Conservation (phyloP, 2,888 invertebrate species). For the Bunonema sp. region DNA sequence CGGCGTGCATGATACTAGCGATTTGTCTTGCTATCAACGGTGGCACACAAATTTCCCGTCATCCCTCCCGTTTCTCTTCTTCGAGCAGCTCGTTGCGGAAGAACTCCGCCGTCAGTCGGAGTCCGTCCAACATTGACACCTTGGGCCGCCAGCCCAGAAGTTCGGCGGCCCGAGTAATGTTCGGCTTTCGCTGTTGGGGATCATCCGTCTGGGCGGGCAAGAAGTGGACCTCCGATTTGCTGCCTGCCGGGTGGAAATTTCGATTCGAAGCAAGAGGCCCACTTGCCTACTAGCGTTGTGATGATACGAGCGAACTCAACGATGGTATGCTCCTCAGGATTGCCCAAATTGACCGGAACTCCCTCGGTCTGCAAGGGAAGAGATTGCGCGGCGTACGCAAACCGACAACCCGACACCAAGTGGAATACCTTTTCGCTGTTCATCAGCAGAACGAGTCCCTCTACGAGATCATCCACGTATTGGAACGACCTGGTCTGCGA, state of each 20-base stretch:
- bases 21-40: too few species aligned
- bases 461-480: conserved; percentile 87
- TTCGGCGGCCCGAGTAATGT: conserved; percentile 72
- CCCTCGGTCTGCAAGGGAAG: conserved; percentile 61
- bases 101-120: conserved; percentile 78
- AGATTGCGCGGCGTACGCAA: not conserved
- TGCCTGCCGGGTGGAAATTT: conserved; percentile 58
- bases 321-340: conserved; percentile 92
- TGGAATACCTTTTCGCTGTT: too few species aligned
- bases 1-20: too few species aligned
- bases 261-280: conserved; percentile 45
- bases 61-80: too few species aligned
- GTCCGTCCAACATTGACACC: conserved; percentile 56
- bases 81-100: conserved; percentile 83
- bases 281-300: conserved; percentile 48
- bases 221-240: conserved; percentile 67
- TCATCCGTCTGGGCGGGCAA: conserved; percentile 81
- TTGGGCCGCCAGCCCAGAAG: conserved; percentile 80
- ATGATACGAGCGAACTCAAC: conserved; percentile 56
- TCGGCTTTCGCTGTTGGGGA: conserved; percentile 80
- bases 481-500: conserved; percentile 76
- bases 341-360: conserved; percentile 83
- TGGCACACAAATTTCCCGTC: too few species aligned
- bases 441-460: conserved; percentile 81
- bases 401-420: not conserved